These are phyloP conservation scores for Tachina lurida DNA, from an alignment of 2,888 invertebrate species.

Conservation along the genomic window DNA sequence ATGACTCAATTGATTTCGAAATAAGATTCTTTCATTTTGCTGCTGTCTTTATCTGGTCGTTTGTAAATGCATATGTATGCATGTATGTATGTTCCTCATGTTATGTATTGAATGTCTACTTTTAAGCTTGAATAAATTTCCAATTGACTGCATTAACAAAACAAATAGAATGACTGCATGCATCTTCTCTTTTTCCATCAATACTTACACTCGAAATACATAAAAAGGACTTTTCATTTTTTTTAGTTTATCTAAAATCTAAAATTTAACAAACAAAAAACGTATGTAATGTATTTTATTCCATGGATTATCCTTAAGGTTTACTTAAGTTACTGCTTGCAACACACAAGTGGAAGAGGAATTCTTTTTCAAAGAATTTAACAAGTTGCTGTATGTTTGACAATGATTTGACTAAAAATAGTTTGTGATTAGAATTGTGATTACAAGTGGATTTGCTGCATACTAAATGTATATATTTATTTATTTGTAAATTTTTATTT, in stretches of 20 bases:
- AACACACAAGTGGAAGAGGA: neutral
- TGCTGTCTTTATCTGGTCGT: slow-evolving; percentile 27
- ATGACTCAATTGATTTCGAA: slow-evolving; percentile 70
- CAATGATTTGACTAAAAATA: slow-evolving; percentile 67
- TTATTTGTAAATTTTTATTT: neutral
- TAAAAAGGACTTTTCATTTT: slow-evolving; percentile 13
- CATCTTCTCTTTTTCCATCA: slow-evolving; percentile 3
- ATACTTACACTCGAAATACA: slow-evolving; percentile 14
- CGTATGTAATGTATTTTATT: slow-evolving; percentile 49
- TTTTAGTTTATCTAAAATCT: slow-evolving; percentile 11
- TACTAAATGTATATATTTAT: neutral
- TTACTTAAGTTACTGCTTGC: slow-evolving; percentile 20
- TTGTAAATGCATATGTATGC: neutral
- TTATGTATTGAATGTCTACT: slow-evolving; percentile 65
- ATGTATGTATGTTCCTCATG: slow-evolving; percentile 8
- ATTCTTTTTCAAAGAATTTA: slow-evolving; percentile 18
- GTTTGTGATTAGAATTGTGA: slow-evolving; percentile 67
- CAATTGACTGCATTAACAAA: slow-evolving; percentile 72
- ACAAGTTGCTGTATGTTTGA: slow-evolving; percentile 43
- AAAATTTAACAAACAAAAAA: slow-evolving; percentile 10
- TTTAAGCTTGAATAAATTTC: slow-evolving; percentile 74
- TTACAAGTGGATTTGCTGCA: slow-evolving; percentile 56
- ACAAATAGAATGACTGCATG: slow-evolving; percentile 62
- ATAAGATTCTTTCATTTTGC: slow-evolving; percentile 53
- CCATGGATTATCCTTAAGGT: slow-evolving; percentile 41